Base-by-base conservation (phyloP, 2,888 invertebrate species). In the Malthinus flaveolus region DNA sequence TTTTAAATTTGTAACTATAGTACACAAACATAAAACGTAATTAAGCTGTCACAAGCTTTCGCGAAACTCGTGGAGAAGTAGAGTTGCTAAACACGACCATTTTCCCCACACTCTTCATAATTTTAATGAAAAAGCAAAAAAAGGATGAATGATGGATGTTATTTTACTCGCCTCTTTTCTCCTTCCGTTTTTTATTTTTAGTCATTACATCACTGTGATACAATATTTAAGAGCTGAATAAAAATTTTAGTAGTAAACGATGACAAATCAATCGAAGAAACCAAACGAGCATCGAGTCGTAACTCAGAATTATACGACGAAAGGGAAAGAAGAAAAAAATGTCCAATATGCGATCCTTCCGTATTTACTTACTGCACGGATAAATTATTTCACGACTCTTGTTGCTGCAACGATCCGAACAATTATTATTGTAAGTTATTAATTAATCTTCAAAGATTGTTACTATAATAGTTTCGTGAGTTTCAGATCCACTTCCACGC, bases 281-380 rank as follows among this genome's bases (percentile, higher is more conserved):
- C 39, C 2, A 32, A 39, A 31, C 13, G 11, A 39, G 31, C 32
- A 32, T 36, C 49, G 1, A 45, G 42, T 10, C 51, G 45, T 8
- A 45, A 15, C 12, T 9, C 44, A 45, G n/a, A 9, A 15, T 33
- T 51, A 8, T 10, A 33, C 35, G 39, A 31, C 13, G 45, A 32
- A 32, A 36, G 36, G n/a, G 8, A 7, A 47, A 36, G 45, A 8
- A 45, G 64, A 45, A 65, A 73, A 51, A 59, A 73, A n/a, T 91
- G 91, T 67, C 91, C 91, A 0, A 74, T 87, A 31, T 91, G 91
- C 69, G 91, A 91, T 73, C 86, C 87, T 0, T 90, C 90, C 0
- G 90, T 91, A 3, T 90, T 86, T 75, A 84, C 87, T 66, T 91
- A 91, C 75, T 91, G 91, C 73, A 86, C 85, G 0, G 84, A 88